phyloP scores from a whole-genome alignment of 2,888 invertebrate species.

The Choreutis nemorana region DNA sequence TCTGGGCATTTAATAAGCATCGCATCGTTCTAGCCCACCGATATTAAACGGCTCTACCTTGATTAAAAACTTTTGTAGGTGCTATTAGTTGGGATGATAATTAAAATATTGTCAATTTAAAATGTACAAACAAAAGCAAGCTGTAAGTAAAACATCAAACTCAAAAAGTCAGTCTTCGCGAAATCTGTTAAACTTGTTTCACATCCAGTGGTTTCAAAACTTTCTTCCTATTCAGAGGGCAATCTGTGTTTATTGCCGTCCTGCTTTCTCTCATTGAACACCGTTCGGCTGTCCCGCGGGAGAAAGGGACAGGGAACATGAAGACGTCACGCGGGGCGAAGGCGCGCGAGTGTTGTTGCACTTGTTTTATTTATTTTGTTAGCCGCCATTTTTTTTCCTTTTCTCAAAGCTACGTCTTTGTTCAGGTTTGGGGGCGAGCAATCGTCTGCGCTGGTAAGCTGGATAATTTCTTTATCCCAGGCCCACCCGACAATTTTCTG shows the following conservation, averaged over 20 bases:
- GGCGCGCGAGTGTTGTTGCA: constrained; percentile 62
- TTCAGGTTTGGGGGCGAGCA: constrained; percentile 47
- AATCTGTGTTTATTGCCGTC: constrained; percentile 31
- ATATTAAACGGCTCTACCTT: no score
- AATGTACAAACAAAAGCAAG: no score
- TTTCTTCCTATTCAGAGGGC: constrained; percentile 53
- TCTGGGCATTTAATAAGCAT: no score
- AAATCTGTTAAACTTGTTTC: constrained; percentile 63
- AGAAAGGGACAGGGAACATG: constrained; percentile 50
- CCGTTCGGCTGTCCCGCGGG: constrained; percentile 25
- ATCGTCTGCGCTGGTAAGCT: constrained; percentile 47
- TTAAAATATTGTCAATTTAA: no score
- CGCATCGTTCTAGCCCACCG: no score
- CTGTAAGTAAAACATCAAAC: constrained; percentile 27
- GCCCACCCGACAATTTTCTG: constrained; percentile 62
- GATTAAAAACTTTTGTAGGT: no score
- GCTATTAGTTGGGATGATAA: no score
- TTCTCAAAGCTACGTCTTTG: constrained; percentile 59
- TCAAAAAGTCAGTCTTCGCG: constrained; percentile 42
- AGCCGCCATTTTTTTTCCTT: constrained; percentile 36
- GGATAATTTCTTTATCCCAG: constrained; percentile 64
- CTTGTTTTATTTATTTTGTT: constrained; percentile 62
- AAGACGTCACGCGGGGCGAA: constrained; percentile 62
- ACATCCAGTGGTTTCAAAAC: constrained; percentile 51
- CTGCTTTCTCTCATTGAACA: constrained; percentile 23